These are phyloP conservation scores for Scaptomyza tumidula DNA, from an alignment of 2,888 invertebrate species.

Conservation along the genomic window DNA sequence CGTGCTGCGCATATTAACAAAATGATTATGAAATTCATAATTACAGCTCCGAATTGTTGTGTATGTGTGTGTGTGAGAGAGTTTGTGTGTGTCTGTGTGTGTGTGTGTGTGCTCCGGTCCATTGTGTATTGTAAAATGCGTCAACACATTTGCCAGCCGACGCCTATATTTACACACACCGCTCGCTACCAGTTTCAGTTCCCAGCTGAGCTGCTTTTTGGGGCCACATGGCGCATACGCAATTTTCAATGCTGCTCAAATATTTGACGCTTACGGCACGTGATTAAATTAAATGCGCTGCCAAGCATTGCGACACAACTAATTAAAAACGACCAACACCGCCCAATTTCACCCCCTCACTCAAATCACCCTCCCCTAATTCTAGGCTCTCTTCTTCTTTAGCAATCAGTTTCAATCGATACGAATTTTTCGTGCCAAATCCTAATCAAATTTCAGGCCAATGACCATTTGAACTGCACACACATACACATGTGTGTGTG, in stretches of 20 bases:
- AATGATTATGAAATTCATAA: conserved; percentile 81
- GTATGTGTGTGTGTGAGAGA: conserved; percentile 27
- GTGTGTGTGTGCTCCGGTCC: conserved; percentile 54
- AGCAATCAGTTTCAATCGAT: conserved; percentile 26
- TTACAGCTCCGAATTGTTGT: conserved; percentile 55
- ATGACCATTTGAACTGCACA: conserved; percentile 45
- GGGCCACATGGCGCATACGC: conserved; percentile 70
- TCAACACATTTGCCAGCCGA: conserved; percentile 71
- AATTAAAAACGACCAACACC: conserved; percentile 67
- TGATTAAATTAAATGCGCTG: conserved; percentile 74
- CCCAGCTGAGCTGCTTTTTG: conserved; percentile 23
- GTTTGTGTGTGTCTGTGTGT: conserved; percentile 38
- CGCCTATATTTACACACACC: conserved; percentile 29
- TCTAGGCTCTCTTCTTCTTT: neutral
- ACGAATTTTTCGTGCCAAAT: conserved; percentile 41
- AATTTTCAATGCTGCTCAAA: conserved; percentile 73
- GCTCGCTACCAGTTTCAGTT: conserved; percentile 3
- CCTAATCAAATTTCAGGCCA: conserved; percentile 56
- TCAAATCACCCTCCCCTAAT: too few species aligned
- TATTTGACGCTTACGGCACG: conserved; percentile 76
- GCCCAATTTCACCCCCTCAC: too few species aligned
- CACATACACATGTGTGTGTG: conserved; percentile 16
- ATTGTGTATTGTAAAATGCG: conserved; percentile 77
- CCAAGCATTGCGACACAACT: conserved; percentile 71
- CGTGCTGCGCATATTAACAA: conserved; percentile 79